Conservation (phyloP, 2,797 vertebrate species). For the Catostomus latipinnis region DNA sequence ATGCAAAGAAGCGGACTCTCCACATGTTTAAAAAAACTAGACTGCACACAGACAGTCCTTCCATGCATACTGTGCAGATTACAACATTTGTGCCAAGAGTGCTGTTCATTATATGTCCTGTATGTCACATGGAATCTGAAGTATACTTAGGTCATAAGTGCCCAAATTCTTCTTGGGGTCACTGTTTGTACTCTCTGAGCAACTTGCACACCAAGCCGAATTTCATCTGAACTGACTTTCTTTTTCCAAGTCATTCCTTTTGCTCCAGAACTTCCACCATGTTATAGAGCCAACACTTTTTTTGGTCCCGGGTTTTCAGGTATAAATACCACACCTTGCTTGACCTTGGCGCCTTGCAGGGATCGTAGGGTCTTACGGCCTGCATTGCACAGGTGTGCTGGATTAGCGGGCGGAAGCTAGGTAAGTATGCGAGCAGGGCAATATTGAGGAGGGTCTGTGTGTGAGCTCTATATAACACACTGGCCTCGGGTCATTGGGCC, state of each 20-base stretch:
- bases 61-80: too few relatives aligned
- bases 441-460: conserved; percentile 3
- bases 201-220: not conserved
- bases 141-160: not conserved
- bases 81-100: too few relatives aligned
- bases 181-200: not conserved
- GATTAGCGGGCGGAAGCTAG: conserved; percentile 41
- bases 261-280: not conserved
- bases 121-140: too few relatives aligned
- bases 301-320: not conserved
- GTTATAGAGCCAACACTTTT: not conserved
- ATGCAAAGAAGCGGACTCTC: too few relatives aligned
- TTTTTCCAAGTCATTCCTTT: not conserved
- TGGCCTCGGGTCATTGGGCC: conserved; percentile 39
- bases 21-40: too few relatives aligned
- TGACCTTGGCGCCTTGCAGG: conserved; percentile 13
- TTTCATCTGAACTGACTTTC: not conserved
- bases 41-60: too few relatives aligned
- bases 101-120: too few relatives aligned
- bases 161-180: not conserved
- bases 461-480: conserved; percentile 4
- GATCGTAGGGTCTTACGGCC: not conserved
- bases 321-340: not conserved
- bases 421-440: conserved; percentile 28
- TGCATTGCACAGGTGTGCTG: conserved; percentile 47